Base-by-base conservation (phyloP, 1,140 invertebrate species). In the Bombus breviceps region DNA sequence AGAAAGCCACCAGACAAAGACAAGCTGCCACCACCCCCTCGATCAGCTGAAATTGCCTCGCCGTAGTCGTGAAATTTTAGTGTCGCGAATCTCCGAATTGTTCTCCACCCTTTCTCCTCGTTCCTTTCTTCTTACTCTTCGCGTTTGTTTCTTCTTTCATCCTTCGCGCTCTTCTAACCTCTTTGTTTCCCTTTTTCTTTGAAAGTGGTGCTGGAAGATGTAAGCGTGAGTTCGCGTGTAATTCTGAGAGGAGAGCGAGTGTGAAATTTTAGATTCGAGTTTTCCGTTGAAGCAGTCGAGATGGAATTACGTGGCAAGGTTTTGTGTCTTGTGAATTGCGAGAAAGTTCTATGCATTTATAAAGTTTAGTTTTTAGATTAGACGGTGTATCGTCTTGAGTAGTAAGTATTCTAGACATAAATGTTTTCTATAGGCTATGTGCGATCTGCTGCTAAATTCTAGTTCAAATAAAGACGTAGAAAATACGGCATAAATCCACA, bases 1-100 rank as follows among this genome's bases (percentile, higher is more conserved):
- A 62, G 41, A 39, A 74, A 10, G 80, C 59, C 76, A 66, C 68
- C 64, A 79, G 88, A 80, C 80, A 84, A 80, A 81, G 86, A 81
- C 80, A 82, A 59, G 53, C 68, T 69, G 83, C 47, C 71, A 71
- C 47, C 89, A 66, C 81, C 75, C 81, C 74, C 83, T 90, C 90
- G 90, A 93, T 94, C 91, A 92, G 87, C 41, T 74, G 89, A 92
- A 93, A 94, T 93, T 91, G 90, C 92, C 91, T 76, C 90, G 78
- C 73, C 86, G 86, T 88, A 90, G 85, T 92, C 90, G 77, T 90
- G 88, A 94, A 93, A 93, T 94, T 93, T 92, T 92, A 92, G 91
- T 92, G 86, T 59, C 72, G 81, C 84, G 85, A 86, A 92, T 92
- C 86, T 85, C 74, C 84, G 77, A 89, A 91, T 91, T 88, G 88